Evolutionary conservation across 64 coral and sea anemone genomes (phyloP), one percentile per base, ranked within the genome.

Genomic region (Hydrozoanthus tunicans): DNA sequence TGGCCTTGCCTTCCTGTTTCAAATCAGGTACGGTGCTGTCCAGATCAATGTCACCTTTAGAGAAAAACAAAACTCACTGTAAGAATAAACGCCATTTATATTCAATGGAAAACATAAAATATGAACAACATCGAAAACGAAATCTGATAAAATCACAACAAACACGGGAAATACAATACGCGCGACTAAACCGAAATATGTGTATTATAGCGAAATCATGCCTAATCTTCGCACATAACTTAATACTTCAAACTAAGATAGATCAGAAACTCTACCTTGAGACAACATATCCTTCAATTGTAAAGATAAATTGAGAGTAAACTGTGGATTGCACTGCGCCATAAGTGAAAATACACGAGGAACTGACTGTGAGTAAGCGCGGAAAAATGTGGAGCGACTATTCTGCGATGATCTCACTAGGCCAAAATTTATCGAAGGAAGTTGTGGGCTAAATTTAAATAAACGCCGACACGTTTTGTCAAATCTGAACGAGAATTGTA

Each of bases 21-120:
- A 99, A 59, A 82, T 99, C 97, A 11, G 97, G 97, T 3, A 99
- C 97, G 73, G 97, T 70, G 51, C 89, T 84, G 9, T 93, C 96
- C 79, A 99, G 81, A 58, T 99, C 97, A 85, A 95, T 92, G 61
- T 99, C 97, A 91, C 97, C 97, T 99, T 79, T 90, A 93, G 85
- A 72, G 58, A 54, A 82, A 85, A 73, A 91, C 79, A 24, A 71
- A 94, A 89, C 89, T 73, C 75, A 68, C 59, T 23, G 56, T 86
- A 32, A 86, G 83, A 74, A 73, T 27, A 27, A 58, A 7, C 12
- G 66, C 74, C 12, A 43, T 51, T 13, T 12, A 20, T 73, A 58
- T 43, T 43, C 6, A 4, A 8, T 9, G 25, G 11, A 12, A 56
- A 76, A 76, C 5, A 10, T 51, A 43, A 51, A 74, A 52, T 10